A percentile compares a stretch with the other conserved stretches of the same genome.
Evolutionary conservation across 2,113 vertebrate genomes (phyloP).

Genomic region (Hymenochirus boettgeri): DNA sequence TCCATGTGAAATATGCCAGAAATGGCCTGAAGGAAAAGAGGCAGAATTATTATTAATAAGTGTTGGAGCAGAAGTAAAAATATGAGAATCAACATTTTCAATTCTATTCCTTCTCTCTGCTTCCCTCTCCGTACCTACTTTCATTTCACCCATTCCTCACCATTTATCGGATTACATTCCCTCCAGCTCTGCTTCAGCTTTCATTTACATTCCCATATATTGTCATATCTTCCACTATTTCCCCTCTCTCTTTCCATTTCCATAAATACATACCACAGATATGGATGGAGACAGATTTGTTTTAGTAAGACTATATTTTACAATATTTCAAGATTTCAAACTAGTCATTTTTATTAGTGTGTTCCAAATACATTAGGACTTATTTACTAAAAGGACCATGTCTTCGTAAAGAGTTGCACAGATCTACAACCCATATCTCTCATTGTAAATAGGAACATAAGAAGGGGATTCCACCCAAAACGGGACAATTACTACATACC

Average conservation of each 20-base stretch:
- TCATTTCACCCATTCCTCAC: neutral
- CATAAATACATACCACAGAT: neutral
- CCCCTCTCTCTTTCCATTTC: neutral
- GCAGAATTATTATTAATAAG: slow-evolving; percentile 5
- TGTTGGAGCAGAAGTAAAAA: neutral
- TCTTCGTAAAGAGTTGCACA: too few relatives aligned
- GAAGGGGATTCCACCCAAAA: too few relatives aligned
- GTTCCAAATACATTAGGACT: too few relatives aligned
- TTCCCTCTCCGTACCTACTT: neutral
- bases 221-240: neutral
- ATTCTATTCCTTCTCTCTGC: neutral
- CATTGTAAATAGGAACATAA: too few relatives aligned
- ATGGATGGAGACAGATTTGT: neutral
- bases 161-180: neutral
- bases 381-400: too few relatives aligned
- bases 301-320: too few relatives aligned
- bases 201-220: slow-evolving; percentile 3
- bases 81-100: neutral
- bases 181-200: neutral
- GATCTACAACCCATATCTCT: too few relatives aligned
- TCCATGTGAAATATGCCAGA: neutral
- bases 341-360: too few relatives aligned
- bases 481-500: too few relatives aligned
- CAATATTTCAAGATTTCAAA: too few relatives aligned
- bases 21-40: slow-evolving; percentile 1